Base-by-base conservation (phyloP, 2,888 invertebrate species). In the Eutolmus rufibarbis region DNA sequence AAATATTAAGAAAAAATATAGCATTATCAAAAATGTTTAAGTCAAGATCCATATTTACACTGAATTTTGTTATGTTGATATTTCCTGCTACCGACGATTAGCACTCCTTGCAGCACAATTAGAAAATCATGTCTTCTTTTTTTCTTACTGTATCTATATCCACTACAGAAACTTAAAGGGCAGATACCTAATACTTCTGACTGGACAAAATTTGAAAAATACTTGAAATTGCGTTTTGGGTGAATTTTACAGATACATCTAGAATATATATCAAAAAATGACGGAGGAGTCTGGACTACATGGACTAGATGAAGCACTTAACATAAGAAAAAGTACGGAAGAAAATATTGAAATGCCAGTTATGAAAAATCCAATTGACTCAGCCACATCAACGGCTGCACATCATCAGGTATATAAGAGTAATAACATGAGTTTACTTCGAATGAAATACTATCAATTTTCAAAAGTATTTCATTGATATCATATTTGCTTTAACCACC, bases 301-400 rank as follows among this genome's bases (percentile, higher is more conserved):
- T 14, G 76, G 84, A 76, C 43, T 89, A 40, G 88, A 89, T 40
- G 87, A 89, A 46, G 51, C 87, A 16, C 31, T 88, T 28, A 87
- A 85, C 28, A 77, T 87, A 81, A 87, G 87, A 79, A 87, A 88
- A 51, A 87, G 78, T 74, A 14, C 76, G n/a, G 89, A 89, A 34
- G 89, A 89, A 88, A 56, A 88, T 74, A 89, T 89, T 77, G 89
- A 89, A 88, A 88, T 89, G 88, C 89, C 89, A 51, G 66, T 46
- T 14, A 77, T 89, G 86, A 86, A 88, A 79, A 89, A 88, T 88
- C 84, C 88, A 40, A 34, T 56, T 46, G 88, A 88, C 23, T 76
- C 87, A 74, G 28, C 87, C 19, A 78, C 85, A 14, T 43, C 51
- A 51, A 19, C 87, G 28, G 19, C 78, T 43, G 28, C 9, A 66